Evolutionary conservation across 2,888 invertebrate genomes (phyloP).

Genomic region (Hoplodrina ambigua): DNA sequence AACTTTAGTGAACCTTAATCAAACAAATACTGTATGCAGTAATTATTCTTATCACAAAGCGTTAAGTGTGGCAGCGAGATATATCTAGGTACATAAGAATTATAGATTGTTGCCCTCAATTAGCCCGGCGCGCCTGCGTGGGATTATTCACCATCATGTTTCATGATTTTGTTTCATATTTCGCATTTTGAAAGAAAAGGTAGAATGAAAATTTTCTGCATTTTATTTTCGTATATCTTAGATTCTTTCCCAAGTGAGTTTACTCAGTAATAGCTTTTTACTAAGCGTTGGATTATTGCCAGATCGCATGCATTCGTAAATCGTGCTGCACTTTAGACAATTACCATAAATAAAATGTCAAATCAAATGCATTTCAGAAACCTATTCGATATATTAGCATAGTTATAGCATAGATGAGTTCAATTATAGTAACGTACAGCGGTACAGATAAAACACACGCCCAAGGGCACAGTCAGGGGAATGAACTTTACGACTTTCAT

Average conservation of each 20-base stretch:
- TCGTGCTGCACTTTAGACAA: conserved; percentile 23
- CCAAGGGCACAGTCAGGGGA: conserved; percentile 17
- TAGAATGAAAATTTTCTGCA: background rate
- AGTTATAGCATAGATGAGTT: too few relatives aligned
- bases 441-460: background rate
- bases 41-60: background rate
- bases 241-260: conserved; percentile 23
- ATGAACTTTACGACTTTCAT: background rate
- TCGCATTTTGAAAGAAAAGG: conserved; percentile 5
- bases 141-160: background rate
- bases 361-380: background rate
- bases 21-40: background rate
- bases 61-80: conserved; percentile 5
- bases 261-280: conserved; percentile 5
- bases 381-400: background rate
- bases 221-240: conserved; percentile 8
- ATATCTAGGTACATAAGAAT: conserved; percentile 19
- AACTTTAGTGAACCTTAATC: background rate
- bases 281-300: conserved; percentile 43
- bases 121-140: conserved; percentile 13
- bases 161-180: background rate
- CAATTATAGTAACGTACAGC: conserved; percentile 10
- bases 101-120: conserved; percentile 42
- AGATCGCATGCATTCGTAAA: conserved; percentile 27
- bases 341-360: conserved; percentile 24